These are phyloP conservation scores for Prosapia bicincta DNA, from an alignment of 2,888 invertebrate genomes.

Conservation along the genomic window DNA sequence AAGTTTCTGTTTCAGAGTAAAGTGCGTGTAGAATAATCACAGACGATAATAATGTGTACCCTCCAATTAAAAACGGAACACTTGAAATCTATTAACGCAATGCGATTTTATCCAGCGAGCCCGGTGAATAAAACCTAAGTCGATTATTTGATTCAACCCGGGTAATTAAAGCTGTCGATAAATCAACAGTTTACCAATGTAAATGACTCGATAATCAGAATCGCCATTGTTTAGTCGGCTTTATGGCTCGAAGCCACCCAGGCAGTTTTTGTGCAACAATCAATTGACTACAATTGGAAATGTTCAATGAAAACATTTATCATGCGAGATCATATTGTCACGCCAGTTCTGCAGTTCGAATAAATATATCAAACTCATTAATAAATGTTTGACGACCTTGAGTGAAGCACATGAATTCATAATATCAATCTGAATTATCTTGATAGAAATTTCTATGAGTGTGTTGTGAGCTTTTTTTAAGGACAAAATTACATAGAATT, in stretches of 20 bases:
- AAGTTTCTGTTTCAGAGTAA: too few species aligned
- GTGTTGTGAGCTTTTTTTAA: too few species aligned
- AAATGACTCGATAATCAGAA: not conserved
- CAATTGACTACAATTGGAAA: conserved; percentile 1
- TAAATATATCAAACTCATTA: not conserved
- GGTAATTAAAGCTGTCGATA: not conserved
- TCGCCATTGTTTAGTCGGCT: not conserved
- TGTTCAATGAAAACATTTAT: not conserved
- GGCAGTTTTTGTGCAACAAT: not conserved
- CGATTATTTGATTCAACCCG: not conserved
- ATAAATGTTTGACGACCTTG: not conserved
- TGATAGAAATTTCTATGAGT: too few species aligned
- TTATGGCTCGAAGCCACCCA: not conserved
- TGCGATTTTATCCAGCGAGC: too few species aligned
- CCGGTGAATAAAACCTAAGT: not conserved
- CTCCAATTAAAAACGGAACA: too few species aligned
- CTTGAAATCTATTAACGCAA: too few species aligned
- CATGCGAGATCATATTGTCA: not conserved
- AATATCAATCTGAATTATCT: too few species aligned
- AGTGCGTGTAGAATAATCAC: too few species aligned
- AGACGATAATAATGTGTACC: too few species aligned
- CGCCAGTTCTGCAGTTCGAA: not conserved
- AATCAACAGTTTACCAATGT: not conserved
- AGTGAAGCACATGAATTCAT: too few species aligned
- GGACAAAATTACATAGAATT: too few species aligned